Percentiles rank a stretch among this genome's conserved stretches.
phyloP scores from a whole-genome alignment of 2,888 invertebrate genomes.

The Parelbella ahira region DNA sequence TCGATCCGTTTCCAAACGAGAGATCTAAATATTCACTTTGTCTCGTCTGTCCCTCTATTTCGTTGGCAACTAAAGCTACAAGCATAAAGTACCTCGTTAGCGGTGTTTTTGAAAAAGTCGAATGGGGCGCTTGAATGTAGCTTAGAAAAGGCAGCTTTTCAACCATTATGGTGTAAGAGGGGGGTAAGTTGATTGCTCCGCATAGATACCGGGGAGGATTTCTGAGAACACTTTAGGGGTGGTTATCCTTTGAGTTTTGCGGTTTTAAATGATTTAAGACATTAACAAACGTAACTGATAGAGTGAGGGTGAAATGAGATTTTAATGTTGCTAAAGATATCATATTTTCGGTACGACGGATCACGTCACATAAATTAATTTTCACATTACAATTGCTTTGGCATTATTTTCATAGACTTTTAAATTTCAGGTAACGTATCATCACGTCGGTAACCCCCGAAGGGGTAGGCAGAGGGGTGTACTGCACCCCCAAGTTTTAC shows the following conservation, averaged over 20 bases:
- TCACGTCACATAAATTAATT: too few relatives aligned
- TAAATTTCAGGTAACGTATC: too few relatives aligned
- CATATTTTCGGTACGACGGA: too few relatives aligned
- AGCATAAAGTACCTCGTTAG: constrained; percentile 62
- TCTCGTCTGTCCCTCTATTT: constrained; percentile 31
- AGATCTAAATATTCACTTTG: constrained; percentile 31
- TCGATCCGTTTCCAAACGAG: constrained; percentile 12
- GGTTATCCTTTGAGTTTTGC: not conserved
- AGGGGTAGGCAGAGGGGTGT: too few relatives aligned
- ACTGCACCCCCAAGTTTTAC: too few relatives aligned
- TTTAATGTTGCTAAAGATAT: too few relatives aligned
- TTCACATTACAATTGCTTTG: too few relatives aligned
- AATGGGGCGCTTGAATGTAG: constrained; percentile 35
- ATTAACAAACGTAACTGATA: too few relatives aligned
- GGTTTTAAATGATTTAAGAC: too few relatives aligned
- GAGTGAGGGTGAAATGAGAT: too few relatives aligned
- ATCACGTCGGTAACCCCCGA: too few relatives aligned
- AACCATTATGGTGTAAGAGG: constrained; percentile 40
- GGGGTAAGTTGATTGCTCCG: constrained; percentile 50
- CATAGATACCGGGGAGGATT: constrained; percentile 39
- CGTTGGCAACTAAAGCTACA: constrained; percentile 32
- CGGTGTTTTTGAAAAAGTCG: constrained; percentile 57
- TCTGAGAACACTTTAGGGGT: constrained; percentile 22
- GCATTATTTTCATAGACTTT: too few relatives aligned
- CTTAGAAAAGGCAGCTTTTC: constrained; percentile 42